A percentile compares a stretch with the other conserved stretches of the same genome.
phyloP scores from a whole-genome alignment of 2,113 vertebrate genomes.

The Donacobius atricapilla region DNA sequence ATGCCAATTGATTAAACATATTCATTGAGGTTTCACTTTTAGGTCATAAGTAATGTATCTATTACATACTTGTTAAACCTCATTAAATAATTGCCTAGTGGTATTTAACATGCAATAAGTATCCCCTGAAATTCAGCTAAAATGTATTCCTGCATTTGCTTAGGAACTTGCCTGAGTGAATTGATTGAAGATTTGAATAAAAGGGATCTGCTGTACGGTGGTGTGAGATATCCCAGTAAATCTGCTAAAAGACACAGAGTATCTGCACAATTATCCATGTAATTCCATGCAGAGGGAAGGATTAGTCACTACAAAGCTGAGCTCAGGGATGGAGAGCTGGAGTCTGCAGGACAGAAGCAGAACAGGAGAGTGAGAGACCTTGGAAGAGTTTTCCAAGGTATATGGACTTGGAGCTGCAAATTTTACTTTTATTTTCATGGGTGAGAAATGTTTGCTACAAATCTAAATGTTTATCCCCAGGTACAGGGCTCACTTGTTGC shows the following conservation, averaged over 20 bases:
- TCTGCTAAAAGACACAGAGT: not conserved
- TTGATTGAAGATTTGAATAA: not conserved
- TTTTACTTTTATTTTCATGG: not conserved
- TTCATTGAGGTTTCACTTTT: conserved; percentile 50
- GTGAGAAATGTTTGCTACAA: not conserved
- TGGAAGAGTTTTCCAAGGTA: not conserved
- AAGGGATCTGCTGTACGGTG: not conserved
- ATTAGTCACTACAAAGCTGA: not conserved
- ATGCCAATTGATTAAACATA: conserved; percentile 65
- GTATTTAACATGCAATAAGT: conserved; percentile 67
- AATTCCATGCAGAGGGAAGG: not conserved
- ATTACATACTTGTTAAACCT: conserved; percentile 56
- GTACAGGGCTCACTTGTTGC: conserved; percentile 6
- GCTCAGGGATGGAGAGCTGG: not conserved
- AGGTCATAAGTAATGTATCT: conserved; percentile 59
- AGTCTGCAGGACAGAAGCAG: not conserved
- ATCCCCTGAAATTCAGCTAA: conserved; percentile 36
- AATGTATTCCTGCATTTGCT: conserved; percentile 61
- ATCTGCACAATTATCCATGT: not conserved
- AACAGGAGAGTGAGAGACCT: not conserved
- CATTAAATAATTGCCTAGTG: conserved; percentile 67
- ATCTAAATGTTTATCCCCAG: not conserved
- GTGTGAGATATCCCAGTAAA: not conserved
- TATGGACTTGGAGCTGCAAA: not conserved
- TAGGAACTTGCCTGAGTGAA: not conserved